Evolutionary conservation across 2,888 invertebrate species (phyloP).

Genomic region (Chaetogeoica ovagalla): DNA sequence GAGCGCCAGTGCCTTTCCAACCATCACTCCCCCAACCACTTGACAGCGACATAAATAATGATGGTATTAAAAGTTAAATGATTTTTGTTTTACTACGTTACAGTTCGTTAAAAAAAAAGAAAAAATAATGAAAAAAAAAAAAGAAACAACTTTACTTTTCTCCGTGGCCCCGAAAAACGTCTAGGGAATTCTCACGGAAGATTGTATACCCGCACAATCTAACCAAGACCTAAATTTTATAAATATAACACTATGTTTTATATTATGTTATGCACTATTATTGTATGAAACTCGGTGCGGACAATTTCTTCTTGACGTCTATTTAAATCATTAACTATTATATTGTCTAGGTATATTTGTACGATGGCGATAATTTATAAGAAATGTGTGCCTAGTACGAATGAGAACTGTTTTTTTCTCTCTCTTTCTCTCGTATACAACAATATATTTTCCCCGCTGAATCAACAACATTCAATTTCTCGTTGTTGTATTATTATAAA

Average conservation of each 20-base stretch:
- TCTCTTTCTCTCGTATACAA: too few relatives aligned
- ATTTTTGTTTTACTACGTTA: slow-evolving; percentile 28
- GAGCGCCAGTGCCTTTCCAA: too few relatives aligned
- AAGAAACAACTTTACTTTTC: slow-evolving; percentile 47
- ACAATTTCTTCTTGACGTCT: neutral
- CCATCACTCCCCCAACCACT: neutral
- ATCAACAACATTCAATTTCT: too few relatives aligned
- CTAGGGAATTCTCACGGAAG: slow-evolving; percentile 31
- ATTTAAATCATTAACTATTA: too few relatives aligned
- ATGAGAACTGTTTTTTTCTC: too few relatives aligned
- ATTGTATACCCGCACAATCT: neutral
- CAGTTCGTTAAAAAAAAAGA: slow-evolving; percentile 30
- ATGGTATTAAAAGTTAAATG: slow-evolving; percentile 1
- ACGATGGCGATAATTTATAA: too few relatives aligned
- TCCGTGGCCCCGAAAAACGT: slow-evolving; percentile 13
- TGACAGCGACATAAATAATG: neutral
- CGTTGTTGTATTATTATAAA: too few relatives aligned
- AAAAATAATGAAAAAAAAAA: too few relatives aligned
- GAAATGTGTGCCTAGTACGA: too few relatives aligned
- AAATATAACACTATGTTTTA: neutral
- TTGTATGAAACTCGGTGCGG: neutral
- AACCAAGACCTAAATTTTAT: slow-evolving; percentile 28
- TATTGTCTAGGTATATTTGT: too few relatives aligned
- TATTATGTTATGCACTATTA: neutral
- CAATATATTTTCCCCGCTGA: too few relatives aligned